These are phyloP conservation scores for Steatornis caripensis DNA, from an alignment of 2,113 vertebrate species.

Conservation along the genomic window DNA sequence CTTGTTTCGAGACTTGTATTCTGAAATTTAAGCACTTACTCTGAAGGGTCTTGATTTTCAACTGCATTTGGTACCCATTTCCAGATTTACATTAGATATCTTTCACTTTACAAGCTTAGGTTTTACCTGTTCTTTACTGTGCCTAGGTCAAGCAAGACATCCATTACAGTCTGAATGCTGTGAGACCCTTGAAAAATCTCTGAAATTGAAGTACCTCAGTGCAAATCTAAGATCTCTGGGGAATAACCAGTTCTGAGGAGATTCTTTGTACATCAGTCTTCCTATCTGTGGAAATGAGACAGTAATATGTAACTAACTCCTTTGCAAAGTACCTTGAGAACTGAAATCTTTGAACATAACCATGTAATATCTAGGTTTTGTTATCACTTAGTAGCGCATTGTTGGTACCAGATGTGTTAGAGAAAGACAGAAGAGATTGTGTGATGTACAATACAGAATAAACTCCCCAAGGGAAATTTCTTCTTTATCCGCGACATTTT, in stretches of 20 bases:
- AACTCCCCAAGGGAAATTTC: not conserved
- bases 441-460: not conserved
- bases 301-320: not conserved
- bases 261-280: not conserved
- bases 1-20: not conserved
- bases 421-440: not conserved
- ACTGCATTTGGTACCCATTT: not conserved
- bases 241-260: not conserved
- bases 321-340: not conserved
- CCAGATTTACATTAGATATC: not conserved
- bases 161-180: not conserved
- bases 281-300: not conserved
- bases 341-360: not conserved
- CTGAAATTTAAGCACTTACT: not conserved
- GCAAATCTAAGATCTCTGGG: not conserved
- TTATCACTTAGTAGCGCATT: not conserved
- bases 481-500: not conserved
- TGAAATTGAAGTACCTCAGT: not conserved
- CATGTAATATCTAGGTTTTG: not conserved
- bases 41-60: not conserved
- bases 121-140: not conserved
- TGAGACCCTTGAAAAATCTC: not conserved
- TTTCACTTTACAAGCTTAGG: not conserved
- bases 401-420: not conserved
- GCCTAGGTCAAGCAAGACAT: not conserved